phyloP scores from a whole-genome alignment of 2,113 vertebrate species.

The Mesoclemmys tuberculata region DNA sequence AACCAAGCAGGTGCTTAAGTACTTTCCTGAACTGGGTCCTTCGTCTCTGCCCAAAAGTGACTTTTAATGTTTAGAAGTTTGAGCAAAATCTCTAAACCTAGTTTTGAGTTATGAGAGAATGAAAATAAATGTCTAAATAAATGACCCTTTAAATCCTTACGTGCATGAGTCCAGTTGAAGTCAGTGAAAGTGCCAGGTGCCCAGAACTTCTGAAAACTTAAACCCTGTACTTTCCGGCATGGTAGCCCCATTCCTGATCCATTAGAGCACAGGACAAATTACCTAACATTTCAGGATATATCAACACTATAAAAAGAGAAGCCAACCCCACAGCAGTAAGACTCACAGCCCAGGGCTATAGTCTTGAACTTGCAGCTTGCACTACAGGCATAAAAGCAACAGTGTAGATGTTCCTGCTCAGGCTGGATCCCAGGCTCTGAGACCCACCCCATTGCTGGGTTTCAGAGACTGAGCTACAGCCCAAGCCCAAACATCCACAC shows the following conservation, averaged over 20 bases:
- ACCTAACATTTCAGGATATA: background rate
- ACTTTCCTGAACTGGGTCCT: conserved; percentile 1
- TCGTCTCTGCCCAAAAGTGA: background rate
- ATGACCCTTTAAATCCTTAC: background rate
- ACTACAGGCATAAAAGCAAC: background rate
- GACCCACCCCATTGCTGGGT: background rate
- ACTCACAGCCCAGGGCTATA: background rate
- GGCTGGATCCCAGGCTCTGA: background rate
- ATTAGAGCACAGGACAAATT: background rate
- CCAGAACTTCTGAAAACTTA: background rate
- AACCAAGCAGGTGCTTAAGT: background rate
- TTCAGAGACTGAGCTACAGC: background rate
- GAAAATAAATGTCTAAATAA: background rate
- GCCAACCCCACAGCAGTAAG: background rate
- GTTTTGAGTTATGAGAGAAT: background rate
- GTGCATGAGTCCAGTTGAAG: background rate
- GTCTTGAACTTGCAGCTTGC: background rate
- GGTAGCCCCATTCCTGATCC: background rate
- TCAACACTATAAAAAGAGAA: background rate
- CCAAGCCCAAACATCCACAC: background rate
- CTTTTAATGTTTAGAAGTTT: background rate
- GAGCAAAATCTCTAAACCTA: background rate
- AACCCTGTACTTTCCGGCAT: background rate
- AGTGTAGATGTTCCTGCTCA: background rate
- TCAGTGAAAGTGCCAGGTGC: background rate